phyloP scores from a whole-genome alignment of 2,888 invertebrate species.

The Drosophila barbarae region DNA sequence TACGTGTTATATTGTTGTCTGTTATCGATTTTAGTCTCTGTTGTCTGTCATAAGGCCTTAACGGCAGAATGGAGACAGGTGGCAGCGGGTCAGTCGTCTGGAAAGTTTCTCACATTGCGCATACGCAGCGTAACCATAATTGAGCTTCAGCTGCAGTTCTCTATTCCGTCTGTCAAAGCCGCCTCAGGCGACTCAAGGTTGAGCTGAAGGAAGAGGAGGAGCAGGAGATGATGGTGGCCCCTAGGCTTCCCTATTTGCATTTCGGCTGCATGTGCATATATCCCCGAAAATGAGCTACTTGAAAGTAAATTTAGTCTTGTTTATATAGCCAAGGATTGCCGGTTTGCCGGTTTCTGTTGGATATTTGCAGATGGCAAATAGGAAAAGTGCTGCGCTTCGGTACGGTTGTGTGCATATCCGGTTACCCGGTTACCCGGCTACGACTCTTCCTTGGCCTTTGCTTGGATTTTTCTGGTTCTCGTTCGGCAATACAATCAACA shows the following conservation, averaged over 20 bases:
- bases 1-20: constrained; percentile 29
- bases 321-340: constrained; percentile 48
- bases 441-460: constrained; percentile 36
- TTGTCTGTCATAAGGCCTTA: constrained; percentile 30
- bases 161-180: constrained; percentile 31
- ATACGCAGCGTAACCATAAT: constrained; percentile 64
- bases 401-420: constrained; percentile 53
- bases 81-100: constrained; percentile 29
- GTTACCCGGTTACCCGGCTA: constrained; percentile 40
- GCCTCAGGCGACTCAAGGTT: constrained; percentile 42
- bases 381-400: constrained; percentile 38
- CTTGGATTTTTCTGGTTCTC: constrained; percentile 49
- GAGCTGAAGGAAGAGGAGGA: not conserved
- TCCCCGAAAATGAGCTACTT: constrained; percentile 58
- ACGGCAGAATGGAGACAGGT: constrained; percentile 40
- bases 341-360: constrained; percentile 13
- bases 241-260: constrained; percentile 67
- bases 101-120: constrained; percentile 55
- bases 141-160: constrained; percentile 57
- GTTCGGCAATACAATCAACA: constrained; percentile 65
- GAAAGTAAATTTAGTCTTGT: constrained; percentile 62
- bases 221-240: constrained; percentile 27
- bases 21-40: constrained; percentile 58
- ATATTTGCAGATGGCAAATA: constrained; percentile 68
- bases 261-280: constrained; percentile 57